Evolutionary conservation across 2,797 vertebrate species (phyloP).

Genomic region (Kryptolebias ocellatus): DNA sequence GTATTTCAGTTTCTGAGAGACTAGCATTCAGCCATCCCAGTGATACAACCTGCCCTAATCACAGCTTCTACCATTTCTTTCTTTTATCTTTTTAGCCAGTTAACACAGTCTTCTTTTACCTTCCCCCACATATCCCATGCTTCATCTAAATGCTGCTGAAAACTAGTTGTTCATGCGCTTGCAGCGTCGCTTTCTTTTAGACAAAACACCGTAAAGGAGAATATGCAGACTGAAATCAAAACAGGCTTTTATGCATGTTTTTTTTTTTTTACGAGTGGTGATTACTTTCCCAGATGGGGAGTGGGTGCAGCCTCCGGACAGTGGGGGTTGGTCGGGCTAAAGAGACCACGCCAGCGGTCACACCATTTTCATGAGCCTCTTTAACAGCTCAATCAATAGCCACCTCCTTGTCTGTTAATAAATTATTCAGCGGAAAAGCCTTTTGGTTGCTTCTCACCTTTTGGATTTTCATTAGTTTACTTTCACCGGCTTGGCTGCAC

Average conservation of each 20-base stretch:
- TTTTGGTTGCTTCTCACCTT: slow-evolving; percentile 64
- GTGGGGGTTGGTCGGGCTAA: slow-evolving; percentile 48
- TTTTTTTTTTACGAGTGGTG: slow-evolving; percentile 57
- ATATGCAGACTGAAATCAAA: slow-evolving; percentile 70
- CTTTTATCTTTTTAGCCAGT: slow-evolving; percentile 67
- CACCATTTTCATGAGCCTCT: slow-evolving; percentile 87
- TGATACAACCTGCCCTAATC: slow-evolving; percentile 42
- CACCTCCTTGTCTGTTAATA: slow-evolving; percentile 85
- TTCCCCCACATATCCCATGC: slow-evolving; percentile 56
- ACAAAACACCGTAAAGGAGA: slow-evolving; percentile 48
- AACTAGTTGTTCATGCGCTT: slow-evolving; percentile 72
- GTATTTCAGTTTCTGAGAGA: slow-evolving; percentile 41
- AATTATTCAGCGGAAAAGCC: slow-evolving; percentile 88
- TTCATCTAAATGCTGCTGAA: slow-evolving; percentile 76
- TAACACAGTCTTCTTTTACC: slow-evolving; percentile 60
- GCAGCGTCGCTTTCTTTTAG: slow-evolving; percentile 52
- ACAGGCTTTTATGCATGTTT: slow-evolving; percentile 62
- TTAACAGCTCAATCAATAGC: slow-evolving; percentile 90
- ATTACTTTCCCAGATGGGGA: slow-evolving; percentile 87
- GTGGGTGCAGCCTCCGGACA: slow-evolving; percentile 62
- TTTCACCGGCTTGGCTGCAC: slow-evolving; percentile 71
- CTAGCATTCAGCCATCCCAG: slow-evolving; percentile 42
- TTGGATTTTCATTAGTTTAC: slow-evolving; percentile 87
- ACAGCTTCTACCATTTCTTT: slow-evolving; percentile 29
- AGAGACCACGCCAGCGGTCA: slow-evolving; percentile 80